A percentile compares a stretch with the other conserved stretches of the same genome.
Conservation (phyloP, 2,888 invertebrate species). For the Philereme vetulata region DNA sequence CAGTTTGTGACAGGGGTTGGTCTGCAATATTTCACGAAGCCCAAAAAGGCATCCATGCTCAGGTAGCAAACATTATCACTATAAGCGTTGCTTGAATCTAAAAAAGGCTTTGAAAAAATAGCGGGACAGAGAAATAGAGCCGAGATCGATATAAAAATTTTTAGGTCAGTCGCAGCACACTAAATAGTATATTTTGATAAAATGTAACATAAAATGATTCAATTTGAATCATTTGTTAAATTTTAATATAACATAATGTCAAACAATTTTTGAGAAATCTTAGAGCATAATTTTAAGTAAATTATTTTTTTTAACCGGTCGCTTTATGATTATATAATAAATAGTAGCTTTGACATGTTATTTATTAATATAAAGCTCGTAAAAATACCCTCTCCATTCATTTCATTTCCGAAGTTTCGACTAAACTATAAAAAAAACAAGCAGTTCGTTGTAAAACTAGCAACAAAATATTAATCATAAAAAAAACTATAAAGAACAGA, state of each 20-base stretch:
- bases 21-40: conserved; percentile 76
- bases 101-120: conserved; percentile 56
- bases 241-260: too few species aligned
- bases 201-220: too few species aligned
- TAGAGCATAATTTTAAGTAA: too few species aligned
- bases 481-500: conserved; percentile 69
- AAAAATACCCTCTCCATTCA: conserved; percentile 45
- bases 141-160: conserved; percentile 16
- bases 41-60: conserved; percentile 74
- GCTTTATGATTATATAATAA: too few species aligned
- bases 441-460: conserved; percentile 66
- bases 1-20: conserved; percentile 79
- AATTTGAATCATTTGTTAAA: too few species aligned
- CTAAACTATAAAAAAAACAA: conserved; percentile 67
- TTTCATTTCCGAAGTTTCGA: conserved; percentile 46
- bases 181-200: too few species aligned
- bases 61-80: conserved; percentile 82
- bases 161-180: too few species aligned
- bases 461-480: conserved; percentile 71
- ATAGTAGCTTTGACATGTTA: too few species aligned
- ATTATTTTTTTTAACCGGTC: too few species aligned
- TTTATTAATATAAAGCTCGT: not conserved
- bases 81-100: conserved; percentile 71
- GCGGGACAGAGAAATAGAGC: conserved; percentile 45
- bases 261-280: too few species aligned